Evolutionary conservation across 2,113 vertebrate species (phyloP).

Genomic region (Pica pica): DNA sequence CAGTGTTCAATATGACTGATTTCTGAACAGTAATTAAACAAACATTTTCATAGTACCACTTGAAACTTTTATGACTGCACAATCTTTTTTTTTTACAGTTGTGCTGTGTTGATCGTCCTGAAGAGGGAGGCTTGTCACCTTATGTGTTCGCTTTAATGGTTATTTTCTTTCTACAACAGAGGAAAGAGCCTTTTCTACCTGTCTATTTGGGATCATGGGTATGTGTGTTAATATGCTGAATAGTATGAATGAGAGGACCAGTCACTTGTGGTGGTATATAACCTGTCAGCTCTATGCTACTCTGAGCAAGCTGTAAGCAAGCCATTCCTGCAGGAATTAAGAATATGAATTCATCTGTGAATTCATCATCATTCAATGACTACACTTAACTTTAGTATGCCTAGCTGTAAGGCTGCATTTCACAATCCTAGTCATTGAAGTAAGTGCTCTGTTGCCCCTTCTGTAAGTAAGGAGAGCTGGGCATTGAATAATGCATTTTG

Average conservation of each 20-base stretch:
- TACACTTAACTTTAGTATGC: background rate
- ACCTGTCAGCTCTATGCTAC: background rate
- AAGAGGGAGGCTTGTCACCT: conserved; percentile 88
- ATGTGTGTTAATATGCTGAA: background rate
- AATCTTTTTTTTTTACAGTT: conserved; percentile 73
- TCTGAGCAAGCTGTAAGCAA: background rate
- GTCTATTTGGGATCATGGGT: conserved; percentile 89
- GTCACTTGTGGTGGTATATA: background rate
- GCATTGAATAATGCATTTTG: background rate
- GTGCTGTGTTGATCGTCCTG: conserved; percentile 83
- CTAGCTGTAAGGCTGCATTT: background rate
- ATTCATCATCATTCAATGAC: background rate
- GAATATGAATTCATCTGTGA: background rate
- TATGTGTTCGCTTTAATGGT: conserved; percentile 88
- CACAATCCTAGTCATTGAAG: background rate
- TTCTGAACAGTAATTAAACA: background rate
- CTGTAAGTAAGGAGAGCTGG: background rate
- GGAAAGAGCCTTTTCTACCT: conserved; percentile 84
- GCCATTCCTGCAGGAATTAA: background rate
- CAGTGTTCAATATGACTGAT: background rate
- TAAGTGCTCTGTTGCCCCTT: background rate
- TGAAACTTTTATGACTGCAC: background rate
- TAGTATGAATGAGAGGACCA: background rate
- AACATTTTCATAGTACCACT: background rate
- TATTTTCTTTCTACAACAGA: conserved; percentile 91